Evolutionary conservation across 2,888 invertebrate genomes (phyloP).

Genomic region (Heteropelma amictum): DNA sequence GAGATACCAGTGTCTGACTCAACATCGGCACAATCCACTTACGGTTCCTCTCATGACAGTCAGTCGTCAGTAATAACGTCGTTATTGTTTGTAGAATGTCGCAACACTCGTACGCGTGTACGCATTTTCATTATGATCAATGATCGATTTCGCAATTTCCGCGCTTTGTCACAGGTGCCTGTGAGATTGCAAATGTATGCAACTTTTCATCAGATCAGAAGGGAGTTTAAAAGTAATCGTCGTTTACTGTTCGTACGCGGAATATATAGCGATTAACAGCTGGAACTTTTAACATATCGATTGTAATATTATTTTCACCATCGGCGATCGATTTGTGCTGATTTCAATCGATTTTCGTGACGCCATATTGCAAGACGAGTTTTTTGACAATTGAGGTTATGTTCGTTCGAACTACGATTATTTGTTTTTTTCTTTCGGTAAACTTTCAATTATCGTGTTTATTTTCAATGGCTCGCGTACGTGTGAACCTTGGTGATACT

Average conservation of each 20-base stretch:
- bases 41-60: too few species aligned
- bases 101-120: slow-evolving; percentile 25
- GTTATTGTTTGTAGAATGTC: background rate
- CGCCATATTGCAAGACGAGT: background rate
- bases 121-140: slow-evolving; percentile 42
- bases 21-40: slow-evolving; percentile 63
- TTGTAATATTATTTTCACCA: too few species aligned
- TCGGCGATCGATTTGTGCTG: too few species aligned
- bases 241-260: too few species aligned
- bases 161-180: background rate
- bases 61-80: slow-evolving; percentile 7
- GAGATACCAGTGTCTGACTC: slow-evolving; percentile 57
- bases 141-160: slow-evolving; percentile 38
- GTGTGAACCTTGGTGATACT: too few species aligned
- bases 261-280: too few species aligned
- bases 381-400: background rate
- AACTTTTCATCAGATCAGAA: background rate
- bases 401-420: too few species aligned
- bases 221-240: too few species aligned
- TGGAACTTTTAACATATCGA: too few species aligned
- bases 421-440: too few species aligned
- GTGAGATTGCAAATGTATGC: background rate
- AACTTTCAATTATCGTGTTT: too few species aligned
- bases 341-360: background rate
- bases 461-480: too few species aligned